Conservation (phyloP, 2,797 vertebrate species). For the Platyrinchus mystaceus region DNA sequence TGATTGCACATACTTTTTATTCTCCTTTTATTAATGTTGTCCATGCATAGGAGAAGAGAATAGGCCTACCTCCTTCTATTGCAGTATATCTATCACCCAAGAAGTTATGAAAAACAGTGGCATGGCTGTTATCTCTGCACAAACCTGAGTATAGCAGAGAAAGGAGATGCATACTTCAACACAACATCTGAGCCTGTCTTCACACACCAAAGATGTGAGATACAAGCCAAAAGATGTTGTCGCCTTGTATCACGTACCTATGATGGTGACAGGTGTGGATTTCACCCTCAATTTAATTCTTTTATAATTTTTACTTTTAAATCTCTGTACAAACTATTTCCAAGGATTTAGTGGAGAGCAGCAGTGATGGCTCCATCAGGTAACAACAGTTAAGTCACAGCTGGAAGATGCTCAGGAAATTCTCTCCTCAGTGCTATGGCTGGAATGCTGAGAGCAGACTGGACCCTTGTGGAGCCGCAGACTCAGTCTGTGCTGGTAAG, state of each 20-base stretch:
- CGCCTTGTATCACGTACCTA: background rate
- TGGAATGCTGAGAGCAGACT: background rate
- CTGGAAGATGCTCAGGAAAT: background rate
- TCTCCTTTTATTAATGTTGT: background rate
- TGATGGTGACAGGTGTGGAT: background rate
- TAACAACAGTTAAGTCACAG: background rate
- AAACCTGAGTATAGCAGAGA: background rate
- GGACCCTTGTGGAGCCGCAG: background rate
- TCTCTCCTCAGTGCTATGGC: background rate
- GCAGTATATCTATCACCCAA: background rate
- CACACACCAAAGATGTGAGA: background rate
- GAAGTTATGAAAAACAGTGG: background rate
- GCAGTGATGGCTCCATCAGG: background rate
- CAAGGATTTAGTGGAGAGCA: background rate
- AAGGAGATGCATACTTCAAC: background rate
- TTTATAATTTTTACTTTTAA: background rate
- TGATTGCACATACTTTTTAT: background rate
- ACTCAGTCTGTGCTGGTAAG: background rate
- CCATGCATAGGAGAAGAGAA: background rate
- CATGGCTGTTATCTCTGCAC: background rate
- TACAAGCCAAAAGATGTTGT: background rate
- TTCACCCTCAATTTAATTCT: background rate
- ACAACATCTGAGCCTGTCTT: background rate
- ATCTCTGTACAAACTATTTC: background rate
- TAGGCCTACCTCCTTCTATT: background rate